These are phyloP conservation scores for Ceratosolen fusciceps DNA, from an alignment of 1,140 invertebrate species.

Conservation along the genomic window DNA sequence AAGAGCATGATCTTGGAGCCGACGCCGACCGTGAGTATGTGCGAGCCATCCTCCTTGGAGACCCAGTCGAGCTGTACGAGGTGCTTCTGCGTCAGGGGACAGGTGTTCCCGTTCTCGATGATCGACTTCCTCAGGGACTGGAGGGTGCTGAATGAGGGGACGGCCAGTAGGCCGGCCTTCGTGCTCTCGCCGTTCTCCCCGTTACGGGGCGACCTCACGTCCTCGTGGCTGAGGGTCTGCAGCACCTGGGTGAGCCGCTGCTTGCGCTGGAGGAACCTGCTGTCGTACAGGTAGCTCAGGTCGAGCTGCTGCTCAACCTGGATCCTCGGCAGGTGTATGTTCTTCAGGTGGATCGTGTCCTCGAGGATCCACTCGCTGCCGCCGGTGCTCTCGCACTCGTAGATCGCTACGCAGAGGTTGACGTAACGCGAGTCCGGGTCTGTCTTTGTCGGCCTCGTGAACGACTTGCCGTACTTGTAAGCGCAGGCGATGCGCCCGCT, in stretches of 20 bases:
- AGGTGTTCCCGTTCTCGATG: conserved; percentile 91
- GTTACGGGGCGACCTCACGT: conserved; percentile 68
- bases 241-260: conserved; percentile 81
- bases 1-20: conserved; percentile 92
- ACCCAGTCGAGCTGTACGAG: conserved; percentile 98
- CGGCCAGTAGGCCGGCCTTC: conserved; percentile 81
- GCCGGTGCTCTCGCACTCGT: conserved; percentile 99
- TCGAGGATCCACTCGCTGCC: conserved; percentile 99
- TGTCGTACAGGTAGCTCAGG: conserved; percentile 86
- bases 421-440: conserved; percentile 89
- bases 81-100: conserved; percentile 88
- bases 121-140: conserved; percentile 91
- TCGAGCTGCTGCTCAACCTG: conserved; percentile 86
- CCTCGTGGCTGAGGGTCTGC: conserved; percentile 75
- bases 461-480: conserved; percentile 91
- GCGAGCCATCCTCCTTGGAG: conserved; percentile 97
- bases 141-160: conserved; percentile 93
- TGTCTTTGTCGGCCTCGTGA: conserved; percentile 82
- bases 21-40: conserved; percentile 96
- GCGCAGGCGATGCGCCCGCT: conserved; percentile 97
- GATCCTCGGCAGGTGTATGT: conserved; percentile 87
- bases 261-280: conserved; percentile 84
- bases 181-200: conserved; percentile 63
- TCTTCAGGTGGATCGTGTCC: conserved; percentile 93
- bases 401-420: conserved; percentile 96